Conservation (phyloP, 2,888 invertebrate genomes). For the Deroplatys truncata region DNA sequence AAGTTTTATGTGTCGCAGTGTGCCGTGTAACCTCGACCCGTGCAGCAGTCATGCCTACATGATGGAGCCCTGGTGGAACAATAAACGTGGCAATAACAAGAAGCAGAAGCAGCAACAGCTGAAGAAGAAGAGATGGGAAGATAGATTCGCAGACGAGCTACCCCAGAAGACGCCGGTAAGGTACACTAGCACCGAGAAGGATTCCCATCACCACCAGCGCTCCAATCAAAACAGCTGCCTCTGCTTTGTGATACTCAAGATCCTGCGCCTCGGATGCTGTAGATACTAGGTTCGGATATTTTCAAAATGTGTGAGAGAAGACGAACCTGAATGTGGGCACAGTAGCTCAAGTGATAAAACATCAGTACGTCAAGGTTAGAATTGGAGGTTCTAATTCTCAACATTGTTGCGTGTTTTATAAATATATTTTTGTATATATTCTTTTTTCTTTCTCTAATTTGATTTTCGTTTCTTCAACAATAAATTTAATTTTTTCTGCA, state of each 20-base stretch:
- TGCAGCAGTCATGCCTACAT: background rate
- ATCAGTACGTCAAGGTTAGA: too few species aligned
- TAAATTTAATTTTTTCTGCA: too few species aligned
- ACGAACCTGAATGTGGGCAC: too few species aligned
- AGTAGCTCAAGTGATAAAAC: too few species aligned
- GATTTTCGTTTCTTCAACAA: too few species aligned
- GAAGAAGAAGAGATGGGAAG: background rate
- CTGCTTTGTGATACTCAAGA: background rate
- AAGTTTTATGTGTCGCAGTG: background rate
- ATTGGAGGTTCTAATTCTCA: too few species aligned
- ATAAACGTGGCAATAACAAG: background rate
- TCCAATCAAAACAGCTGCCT: background rate
- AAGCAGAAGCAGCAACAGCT: too few species aligned
- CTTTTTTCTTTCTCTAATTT: too few species aligned
- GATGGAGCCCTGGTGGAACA: background rate
- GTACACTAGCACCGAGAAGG: background rate
- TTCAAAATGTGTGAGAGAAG: too few species aligned
- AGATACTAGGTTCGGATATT: background rate
- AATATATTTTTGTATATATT: too few species aligned
- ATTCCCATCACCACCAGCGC: background rate
- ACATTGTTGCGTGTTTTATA: too few species aligned
- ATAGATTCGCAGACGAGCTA: background rate
- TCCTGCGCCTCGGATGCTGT: background rate
- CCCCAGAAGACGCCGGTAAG: background rate
- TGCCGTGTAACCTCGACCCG: background rate